Conservation (phyloP, 1,140 invertebrate species). For the Stegodyphus dumicola region DNA sequence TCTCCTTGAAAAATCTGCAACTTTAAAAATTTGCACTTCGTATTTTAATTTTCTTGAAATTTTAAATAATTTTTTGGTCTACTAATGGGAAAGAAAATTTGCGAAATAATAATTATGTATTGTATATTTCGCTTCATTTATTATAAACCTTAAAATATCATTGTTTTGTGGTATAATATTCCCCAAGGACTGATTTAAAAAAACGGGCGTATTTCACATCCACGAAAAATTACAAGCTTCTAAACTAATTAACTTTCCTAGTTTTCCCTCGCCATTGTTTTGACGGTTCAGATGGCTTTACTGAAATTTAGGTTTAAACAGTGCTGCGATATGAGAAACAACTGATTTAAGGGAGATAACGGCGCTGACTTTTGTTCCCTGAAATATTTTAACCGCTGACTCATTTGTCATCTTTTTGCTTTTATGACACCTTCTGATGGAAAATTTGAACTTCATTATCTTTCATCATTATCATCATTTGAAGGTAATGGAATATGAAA, state of each 20-base stretch:
- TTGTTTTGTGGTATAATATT: constrained; percentile 23
- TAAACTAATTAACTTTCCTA: constrained; percentile 56
- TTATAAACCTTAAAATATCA: constrained; percentile 21
- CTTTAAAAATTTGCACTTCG: no score
- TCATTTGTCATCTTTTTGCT: constrained; percentile 59
- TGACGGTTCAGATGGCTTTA: constrained; percentile 49
- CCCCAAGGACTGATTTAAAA: constrained; percentile 23
- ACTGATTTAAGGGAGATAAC: constrained; percentile 38
- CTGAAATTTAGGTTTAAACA: constrained; percentile 27
- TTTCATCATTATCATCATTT: constrained; percentile 41
- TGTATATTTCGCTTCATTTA: not conserved
- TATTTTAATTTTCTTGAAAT: no score
- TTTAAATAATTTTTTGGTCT: no score
- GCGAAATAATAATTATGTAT: no score
- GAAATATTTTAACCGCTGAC: constrained; percentile 49
- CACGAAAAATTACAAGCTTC: constrained; percentile 43
- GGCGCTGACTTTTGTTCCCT: constrained; percentile 47
- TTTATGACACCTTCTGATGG: constrained; percentile 53
- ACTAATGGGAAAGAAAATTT: no score
- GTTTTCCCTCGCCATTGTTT: constrained; percentile 47
- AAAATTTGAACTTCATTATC: constrained; percentile 60
- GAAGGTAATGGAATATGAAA: not conserved
- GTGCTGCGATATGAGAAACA: constrained; percentile 3
- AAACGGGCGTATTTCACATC: constrained; percentile 29
- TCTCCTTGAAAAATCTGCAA: no score